Percentiles rank a stretch among this genome's conserved stretches.
phyloP scores from a whole-genome alignment of 2,113 vertebrate species.

The Ardeotis arabs region DNA sequence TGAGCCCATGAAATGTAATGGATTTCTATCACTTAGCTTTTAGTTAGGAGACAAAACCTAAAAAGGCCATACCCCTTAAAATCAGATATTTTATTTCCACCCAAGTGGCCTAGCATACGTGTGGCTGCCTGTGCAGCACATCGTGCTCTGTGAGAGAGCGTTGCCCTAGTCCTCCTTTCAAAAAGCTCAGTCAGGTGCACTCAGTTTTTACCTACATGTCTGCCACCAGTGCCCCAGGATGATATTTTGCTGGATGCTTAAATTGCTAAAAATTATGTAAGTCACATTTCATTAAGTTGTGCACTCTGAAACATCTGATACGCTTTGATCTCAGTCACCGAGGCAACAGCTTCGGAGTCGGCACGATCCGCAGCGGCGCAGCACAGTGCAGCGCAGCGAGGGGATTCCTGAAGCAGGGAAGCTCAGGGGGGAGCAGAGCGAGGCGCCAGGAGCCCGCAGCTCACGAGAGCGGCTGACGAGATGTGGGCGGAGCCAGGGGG shows the following conservation, averaged over 20 bases:
- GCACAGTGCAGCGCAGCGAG: too few relatives aligned
- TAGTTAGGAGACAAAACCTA: background rate
- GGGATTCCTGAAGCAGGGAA: too few relatives aligned
- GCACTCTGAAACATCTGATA: background rate
- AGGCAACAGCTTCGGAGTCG: too few relatives aligned
- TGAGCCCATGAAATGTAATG: background rate
- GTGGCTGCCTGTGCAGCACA: background rate
- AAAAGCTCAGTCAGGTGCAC: background rate
- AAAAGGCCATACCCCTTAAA: background rate
- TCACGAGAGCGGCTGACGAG: too few relatives aligned
- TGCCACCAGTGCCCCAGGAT: background rate
- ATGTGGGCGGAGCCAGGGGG: too few relatives aligned
- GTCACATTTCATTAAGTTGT: background rate
- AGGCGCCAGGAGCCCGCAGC: too few relatives aligned
- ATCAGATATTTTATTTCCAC: background rate
- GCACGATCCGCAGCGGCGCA: too few relatives aligned
- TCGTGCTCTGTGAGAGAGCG: fast-evolving
- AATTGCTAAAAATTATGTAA: constrained; percentile 11
- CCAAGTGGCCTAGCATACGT: fast-evolving
- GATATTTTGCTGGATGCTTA: background rate
- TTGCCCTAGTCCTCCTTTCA: background rate
- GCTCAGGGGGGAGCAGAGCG: too few relatives aligned
- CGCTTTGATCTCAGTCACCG: background rate
- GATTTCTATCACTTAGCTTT: background rate
- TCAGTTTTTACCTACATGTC: background rate